Conservation (phyloP, 2,797 vertebrate species). For the Channallabes apus region DNA sequence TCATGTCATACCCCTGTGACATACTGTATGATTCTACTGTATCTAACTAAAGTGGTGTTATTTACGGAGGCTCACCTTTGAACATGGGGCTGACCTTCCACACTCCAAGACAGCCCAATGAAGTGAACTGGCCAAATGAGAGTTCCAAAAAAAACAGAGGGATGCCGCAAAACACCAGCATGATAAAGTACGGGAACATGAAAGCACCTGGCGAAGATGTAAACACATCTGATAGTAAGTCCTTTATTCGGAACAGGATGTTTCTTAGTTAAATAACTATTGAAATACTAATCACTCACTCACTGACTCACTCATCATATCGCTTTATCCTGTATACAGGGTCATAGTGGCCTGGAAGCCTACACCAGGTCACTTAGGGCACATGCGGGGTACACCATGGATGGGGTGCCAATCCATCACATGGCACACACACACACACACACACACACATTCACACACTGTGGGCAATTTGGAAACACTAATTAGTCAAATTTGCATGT, state of each 20-base stretch:
- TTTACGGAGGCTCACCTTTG: conserved; percentile 83
- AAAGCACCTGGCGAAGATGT: conserved; percentile 83
- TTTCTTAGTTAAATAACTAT: not conserved
- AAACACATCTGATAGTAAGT: not conserved
- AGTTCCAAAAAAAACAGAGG: conserved; percentile 98
- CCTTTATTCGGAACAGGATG: not conserved
- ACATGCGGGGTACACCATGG: no score
- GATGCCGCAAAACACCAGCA: conserved; percentile 97
- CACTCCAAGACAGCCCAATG: conserved; percentile 93
- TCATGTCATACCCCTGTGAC: not conserved
- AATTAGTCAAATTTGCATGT: no score
- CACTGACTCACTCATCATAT: no score
- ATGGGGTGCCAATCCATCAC: no score
- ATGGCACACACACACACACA: no score
- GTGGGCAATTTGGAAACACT: no score
- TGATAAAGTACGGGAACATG: conserved; percentile 98
- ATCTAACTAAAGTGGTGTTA: not conserved
- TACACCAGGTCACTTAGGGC: no score
- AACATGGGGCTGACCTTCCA: conserved; percentile 99
- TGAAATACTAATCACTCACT: not conserved
- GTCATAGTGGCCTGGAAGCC: no score
- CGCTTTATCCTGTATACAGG: no score
- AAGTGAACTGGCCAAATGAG: conserved; percentile 97
- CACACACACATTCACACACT: no score
- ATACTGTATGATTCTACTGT: not conserved